These are phyloP conservation scores for Acanthurus lineatus DNA, from an alignment of 2,797 vertebrate genomes.

Conservation along the genomic window DNA sequence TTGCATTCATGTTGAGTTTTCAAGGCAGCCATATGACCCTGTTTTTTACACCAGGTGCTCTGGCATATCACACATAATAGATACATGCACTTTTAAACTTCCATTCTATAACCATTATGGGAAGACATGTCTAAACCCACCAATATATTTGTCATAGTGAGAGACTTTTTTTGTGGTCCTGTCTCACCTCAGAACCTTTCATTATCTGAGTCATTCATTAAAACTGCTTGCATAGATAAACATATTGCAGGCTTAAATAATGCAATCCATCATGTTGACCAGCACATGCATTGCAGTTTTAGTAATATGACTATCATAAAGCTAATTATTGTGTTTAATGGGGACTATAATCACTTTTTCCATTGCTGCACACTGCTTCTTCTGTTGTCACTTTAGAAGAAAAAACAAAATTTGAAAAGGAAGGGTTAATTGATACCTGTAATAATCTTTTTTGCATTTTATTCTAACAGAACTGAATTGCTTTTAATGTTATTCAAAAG, in stretches of 20 bases:
- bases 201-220: conserved; percentile 34
- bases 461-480: conserved; percentile 17
- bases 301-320: conserved; percentile 59
- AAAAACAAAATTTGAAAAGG: conserved; percentile 33
- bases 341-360: conserved; percentile 62
- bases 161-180: conserved; percentile 12
- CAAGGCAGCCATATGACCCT: background rate
- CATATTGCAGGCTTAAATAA: conserved; percentile 64
- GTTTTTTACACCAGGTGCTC: background rate
- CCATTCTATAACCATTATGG: background rate
- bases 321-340: conserved; percentile 71
- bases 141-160: conserved; percentile 18
- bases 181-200: conserved; percentile 16
- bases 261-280: conserved; percentile 61
- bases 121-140: background rate
- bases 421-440: conserved; percentile 28
- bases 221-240: conserved; percentile 45
- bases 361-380: conserved; percentile 47
- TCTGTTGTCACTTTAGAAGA: conserved; percentile 36
- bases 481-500: conserved; percentile 14
- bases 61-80: background rate
- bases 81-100: background rate
- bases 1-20: background rate
- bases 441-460: conserved; percentile 40
- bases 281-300: conserved; percentile 48